Conservation (phyloP, 2,797 vertebrate species). For the Coilia nasus region DNA sequence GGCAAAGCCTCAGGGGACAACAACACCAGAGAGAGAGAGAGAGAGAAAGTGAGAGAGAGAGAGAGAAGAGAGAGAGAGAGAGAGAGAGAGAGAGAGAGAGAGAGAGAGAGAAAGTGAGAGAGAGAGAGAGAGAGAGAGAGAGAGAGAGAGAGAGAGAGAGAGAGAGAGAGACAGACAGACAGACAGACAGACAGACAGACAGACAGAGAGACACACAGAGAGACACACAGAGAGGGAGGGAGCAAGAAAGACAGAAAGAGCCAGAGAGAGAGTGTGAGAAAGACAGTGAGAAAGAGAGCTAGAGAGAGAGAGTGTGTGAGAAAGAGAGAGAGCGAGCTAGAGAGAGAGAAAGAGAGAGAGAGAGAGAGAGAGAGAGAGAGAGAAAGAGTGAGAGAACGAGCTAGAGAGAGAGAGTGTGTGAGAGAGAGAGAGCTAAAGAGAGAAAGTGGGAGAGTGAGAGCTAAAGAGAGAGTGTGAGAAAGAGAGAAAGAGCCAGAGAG, state of each 20-base stretch:
- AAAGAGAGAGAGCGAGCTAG: too few relatives aligned
- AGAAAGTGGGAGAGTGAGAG: background rate
- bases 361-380: background rate
- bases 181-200: background rate
- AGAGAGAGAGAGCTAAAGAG: background rate
- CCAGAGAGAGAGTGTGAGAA: background rate
- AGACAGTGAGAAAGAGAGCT: background rate
- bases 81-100: slow-evolving; percentile 33
- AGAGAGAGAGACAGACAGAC: too few relatives aligned
- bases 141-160: too few relatives aligned
- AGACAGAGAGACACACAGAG: background rate
- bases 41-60: background rate
- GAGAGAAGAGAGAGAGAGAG: slow-evolving; percentile 19
- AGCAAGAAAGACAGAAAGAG: background rate
- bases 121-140: background rate
- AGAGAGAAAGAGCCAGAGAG: background rate
- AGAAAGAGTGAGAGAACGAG: background rate
- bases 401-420: too few relatives aligned
- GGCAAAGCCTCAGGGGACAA: slow-evolving; percentile 45
- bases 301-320: background rate
- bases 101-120: background rate
- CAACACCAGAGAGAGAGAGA: slow-evolving; percentile 27
- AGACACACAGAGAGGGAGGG: background rate
- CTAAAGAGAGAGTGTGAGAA: too few relatives aligned
- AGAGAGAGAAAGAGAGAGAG: too few relatives aligned